phyloP scores from a whole-genome alignment of 2,888 invertebrate genomes.

The Oscheius onirici region DNA sequence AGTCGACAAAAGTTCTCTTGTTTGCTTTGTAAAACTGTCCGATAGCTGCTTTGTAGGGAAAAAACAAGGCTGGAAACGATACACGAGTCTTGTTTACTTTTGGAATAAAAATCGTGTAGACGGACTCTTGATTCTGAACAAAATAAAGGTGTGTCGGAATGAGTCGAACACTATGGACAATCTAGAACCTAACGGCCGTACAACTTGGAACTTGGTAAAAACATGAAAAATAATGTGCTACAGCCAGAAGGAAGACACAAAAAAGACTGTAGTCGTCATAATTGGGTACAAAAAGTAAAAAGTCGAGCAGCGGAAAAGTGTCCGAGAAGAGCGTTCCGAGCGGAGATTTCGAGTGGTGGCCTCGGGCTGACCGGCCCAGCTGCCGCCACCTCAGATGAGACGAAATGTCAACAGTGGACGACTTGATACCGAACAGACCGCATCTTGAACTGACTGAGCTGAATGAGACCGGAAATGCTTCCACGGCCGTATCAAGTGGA shows the following conservation, averaged over 20 bases:
- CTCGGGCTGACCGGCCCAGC: slow-evolving; percentile 29
- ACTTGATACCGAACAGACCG: slow-evolving; percentile 28
- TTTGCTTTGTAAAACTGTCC: no score
- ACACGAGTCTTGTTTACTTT: no score
- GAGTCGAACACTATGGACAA: no score
- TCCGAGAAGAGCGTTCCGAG: slow-evolving; percentile 27
- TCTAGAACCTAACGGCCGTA: neutral
- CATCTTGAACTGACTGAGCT: neutral
- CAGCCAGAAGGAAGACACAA: neutral
- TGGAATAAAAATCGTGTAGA: no score
- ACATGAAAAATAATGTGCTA: neutral
- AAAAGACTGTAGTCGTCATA: neutral
- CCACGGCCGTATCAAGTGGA: neutral
- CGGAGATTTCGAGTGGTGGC: slow-evolving; percentile 30
- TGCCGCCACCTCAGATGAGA: slow-evolving; percentile 31
- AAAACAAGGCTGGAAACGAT: no score
- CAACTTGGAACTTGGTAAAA: no score
- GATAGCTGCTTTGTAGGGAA: no score
- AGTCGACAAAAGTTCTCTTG: no score
- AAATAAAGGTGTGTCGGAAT: no score
- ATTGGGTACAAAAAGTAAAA: slow-evolving; percentile 5
- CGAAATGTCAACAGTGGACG: slow-evolving; percentile 29
- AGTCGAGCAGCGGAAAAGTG: slow-evolving; percentile 5
- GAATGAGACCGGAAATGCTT: slow-evolving; percentile 21
- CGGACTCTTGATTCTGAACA: no score